Conservation (phyloP, 2,888 invertebrate species). For the Xestoiulus laeticollis region DNA sequence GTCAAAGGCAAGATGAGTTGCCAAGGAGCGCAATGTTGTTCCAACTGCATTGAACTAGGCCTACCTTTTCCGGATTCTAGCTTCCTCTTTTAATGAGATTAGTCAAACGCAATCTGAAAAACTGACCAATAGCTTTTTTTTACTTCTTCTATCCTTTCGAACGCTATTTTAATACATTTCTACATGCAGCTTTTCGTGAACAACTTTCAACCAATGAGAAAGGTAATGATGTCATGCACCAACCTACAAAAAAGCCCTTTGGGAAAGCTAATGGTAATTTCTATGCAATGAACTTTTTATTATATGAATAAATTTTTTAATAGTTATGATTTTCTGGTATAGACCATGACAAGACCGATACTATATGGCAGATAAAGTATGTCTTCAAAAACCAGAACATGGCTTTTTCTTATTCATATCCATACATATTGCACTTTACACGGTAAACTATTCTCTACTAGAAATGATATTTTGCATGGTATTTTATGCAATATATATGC, state of each 20-base stretch:
- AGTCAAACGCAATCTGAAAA: background rate
- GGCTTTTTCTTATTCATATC: no score
- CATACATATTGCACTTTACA: no score
- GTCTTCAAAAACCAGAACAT: no score
- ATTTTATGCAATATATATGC: no score
- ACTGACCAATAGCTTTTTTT: constrained; percentile 17
- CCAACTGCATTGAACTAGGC: background rate
- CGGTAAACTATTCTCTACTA: background rate
- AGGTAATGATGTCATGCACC: background rate
- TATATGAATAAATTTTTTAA: background rate
- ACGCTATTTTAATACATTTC: background rate
- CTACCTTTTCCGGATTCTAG: background rate
- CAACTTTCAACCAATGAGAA: background rate
- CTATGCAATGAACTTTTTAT: background rate
- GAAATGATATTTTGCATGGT: background rate
- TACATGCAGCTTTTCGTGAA: background rate
- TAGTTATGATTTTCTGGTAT: background rate
- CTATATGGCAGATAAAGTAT: no score
- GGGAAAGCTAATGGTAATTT: background rate
- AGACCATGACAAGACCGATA: no score
- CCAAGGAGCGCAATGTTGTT: background rate
- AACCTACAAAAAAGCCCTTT: background rate
- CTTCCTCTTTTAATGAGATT: constrained; percentile 20
- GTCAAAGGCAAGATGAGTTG: constrained; percentile 39
- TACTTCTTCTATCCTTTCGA: background rate